Conservation (phyloP, 2,113 vertebrate genomes). For the Pseudorasbora parva region DNA sequence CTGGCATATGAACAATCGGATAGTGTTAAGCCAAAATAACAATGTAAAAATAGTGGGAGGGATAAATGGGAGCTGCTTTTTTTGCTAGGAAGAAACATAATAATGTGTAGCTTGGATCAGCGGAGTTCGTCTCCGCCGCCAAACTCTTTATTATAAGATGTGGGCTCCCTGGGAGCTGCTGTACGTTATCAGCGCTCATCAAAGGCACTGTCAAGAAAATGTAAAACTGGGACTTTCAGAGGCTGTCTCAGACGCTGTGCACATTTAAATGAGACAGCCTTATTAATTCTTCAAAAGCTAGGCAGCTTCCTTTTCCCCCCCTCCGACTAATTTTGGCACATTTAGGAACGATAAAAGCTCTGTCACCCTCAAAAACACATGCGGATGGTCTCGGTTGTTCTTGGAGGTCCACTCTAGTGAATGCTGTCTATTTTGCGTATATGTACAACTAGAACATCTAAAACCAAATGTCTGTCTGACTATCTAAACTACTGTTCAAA, state of each 20-base stretch:
- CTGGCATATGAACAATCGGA: slow-evolving; percentile 9
- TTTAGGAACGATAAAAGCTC: slow-evolving; percentile 74
- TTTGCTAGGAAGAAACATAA: slow-evolving; percentile 61
- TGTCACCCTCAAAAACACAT: slow-evolving; percentile 49
- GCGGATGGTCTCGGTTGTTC: not conserved
- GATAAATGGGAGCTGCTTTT: slow-evolving; percentile 41
- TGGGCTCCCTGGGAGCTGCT: slow-evolving; percentile 67
- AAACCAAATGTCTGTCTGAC: not conserved
- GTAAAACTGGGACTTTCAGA: slow-evolving; percentile 69
- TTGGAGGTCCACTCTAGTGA: slow-evolving; percentile 27
- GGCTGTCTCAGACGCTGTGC: slow-evolving; percentile 63
- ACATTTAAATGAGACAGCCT: slow-evolving; percentile 70
- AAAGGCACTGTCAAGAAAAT: slow-evolving; percentile 79
- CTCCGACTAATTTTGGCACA: slow-evolving; percentile 74
- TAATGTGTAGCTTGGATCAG: slow-evolving; percentile 75
- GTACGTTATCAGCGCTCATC: slow-evolving; percentile 76
- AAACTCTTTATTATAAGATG: slow-evolving; percentile 68
- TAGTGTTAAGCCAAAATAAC: slow-evolving; percentile 32
- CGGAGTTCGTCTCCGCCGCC: slow-evolving; percentile 69
- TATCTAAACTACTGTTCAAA: too few relatives aligned
- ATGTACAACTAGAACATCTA: not conserved
- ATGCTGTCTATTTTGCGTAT: not conserved
- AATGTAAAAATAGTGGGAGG: slow-evolving; percentile 46
- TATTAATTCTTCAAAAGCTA: slow-evolving; percentile 79
- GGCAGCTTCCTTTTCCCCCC: slow-evolving; percentile 60